Evolutionary conservation across 2,888 invertebrate genomes (phyloP).

Genomic region (Norana najaformis): DNA sequence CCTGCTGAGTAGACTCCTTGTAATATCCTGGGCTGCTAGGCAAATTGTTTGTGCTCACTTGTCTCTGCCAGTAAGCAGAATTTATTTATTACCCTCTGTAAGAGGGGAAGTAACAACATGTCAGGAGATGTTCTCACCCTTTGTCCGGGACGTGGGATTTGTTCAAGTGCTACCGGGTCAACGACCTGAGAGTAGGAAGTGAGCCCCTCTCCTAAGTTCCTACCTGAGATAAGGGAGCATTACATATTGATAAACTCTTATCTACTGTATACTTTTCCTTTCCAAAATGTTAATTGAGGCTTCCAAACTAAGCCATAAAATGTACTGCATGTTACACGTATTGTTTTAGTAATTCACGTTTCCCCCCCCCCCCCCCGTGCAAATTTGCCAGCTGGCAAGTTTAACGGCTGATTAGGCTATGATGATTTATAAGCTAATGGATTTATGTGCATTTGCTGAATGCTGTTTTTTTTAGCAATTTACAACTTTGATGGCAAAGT

Average conservation of each 20-base stretch:
- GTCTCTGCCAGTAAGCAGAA: no score
- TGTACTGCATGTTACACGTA: background rate
- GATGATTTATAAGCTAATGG: background rate
- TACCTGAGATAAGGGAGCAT: background rate
- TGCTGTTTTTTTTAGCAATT: constrained; percentile 66
- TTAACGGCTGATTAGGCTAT: background rate
- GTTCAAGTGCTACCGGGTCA: background rate
- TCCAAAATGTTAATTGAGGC: background rate
- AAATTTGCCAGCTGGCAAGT: background rate
- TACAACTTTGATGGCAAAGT: constrained; percentile 84
- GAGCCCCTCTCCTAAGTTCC: background rate
- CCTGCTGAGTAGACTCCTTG: background rate
- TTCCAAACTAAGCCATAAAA: background rate
- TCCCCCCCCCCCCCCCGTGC: background rate
- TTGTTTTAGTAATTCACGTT: background rate
- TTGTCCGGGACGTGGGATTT: background rate
- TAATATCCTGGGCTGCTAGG: background rate
- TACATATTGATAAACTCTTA: background rate
- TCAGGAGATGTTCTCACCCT: no score
- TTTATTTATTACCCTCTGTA: no score
- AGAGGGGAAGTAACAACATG: no score
- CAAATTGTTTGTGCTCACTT: no score
- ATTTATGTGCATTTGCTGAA: background rate
- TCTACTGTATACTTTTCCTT: background rate
- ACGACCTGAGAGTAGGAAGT: background rate